Conservation (phyloP, 2,888 invertebrate species). For the Agonopterix subpropinquella region DNA sequence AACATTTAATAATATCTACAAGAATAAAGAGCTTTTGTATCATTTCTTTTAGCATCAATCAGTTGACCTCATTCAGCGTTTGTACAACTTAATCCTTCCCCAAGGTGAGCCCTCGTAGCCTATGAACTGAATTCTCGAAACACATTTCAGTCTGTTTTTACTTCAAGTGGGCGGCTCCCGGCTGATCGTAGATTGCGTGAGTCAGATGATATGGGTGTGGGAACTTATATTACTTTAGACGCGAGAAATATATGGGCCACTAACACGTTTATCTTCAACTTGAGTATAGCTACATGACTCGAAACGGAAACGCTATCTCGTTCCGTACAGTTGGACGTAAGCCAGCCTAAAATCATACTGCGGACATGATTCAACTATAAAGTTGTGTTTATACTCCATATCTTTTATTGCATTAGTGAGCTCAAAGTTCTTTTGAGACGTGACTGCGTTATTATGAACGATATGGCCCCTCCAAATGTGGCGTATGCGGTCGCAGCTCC, state of each 20-base stretch:
- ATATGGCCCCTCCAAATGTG: constrained; percentile 42
- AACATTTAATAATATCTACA: too few species aligned
- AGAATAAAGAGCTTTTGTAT: too few species aligned
- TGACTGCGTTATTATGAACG: constrained; percentile 36
- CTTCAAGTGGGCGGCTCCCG: constrained; percentile 53
- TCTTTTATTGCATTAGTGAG: constrained; percentile 41
- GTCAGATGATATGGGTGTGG: constrained; percentile 60
- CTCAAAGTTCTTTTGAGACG: constrained; percentile 32
- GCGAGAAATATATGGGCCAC: constrained; percentile 32
- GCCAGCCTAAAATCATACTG: constrained; percentile 59
- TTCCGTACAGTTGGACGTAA: constrained; percentile 52
- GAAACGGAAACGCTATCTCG: constrained; percentile 46
- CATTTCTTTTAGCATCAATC: too few species aligned
- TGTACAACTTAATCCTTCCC: constrained; percentile 36
- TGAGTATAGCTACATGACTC: constrained; percentile 33
- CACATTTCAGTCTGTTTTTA: constrained; percentile 47
- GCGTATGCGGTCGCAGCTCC: constrained; percentile 39
- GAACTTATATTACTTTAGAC: constrained; percentile 47
- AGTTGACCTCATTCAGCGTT: constrained; percentile 29
- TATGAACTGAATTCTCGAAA: constrained; percentile 38
- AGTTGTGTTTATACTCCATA: constrained; percentile 39
- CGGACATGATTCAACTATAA: constrained; percentile 50
- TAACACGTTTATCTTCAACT: constrained; percentile 42
- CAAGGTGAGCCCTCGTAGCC: constrained; percentile 29
- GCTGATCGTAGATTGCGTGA: constrained; percentile 54